Percentiles rank a stretch among this genome's conserved stretches.
These are phyloP conservation scores for Ochropleura leucogaster DNA, from an alignment of 2,888 invertebrate genomes.

Conservation along the genomic window DNA sequence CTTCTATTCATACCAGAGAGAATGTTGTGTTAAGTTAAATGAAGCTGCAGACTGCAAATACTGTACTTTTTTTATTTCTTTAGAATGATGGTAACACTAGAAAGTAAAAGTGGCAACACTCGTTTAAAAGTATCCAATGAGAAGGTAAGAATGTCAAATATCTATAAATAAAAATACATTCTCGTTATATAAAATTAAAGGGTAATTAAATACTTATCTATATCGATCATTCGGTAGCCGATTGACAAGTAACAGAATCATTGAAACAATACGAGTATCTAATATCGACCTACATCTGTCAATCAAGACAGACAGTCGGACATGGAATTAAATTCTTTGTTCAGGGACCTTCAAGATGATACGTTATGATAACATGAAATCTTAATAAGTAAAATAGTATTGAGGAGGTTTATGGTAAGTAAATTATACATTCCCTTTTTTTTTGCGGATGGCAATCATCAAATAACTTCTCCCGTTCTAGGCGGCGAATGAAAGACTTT, in stretches of 20 bases:
- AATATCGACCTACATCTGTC: conserved; percentile 78
- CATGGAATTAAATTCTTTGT: conserved; percentile 67
- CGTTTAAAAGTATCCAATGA: neutral
- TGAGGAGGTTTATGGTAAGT: neutral
- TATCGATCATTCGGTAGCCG: conserved; percentile 64
- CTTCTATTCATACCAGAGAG: neutral
- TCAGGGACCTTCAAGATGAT: conserved; percentile 76
- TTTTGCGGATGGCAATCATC: no score
- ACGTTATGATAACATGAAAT: conserved; percentile 69
- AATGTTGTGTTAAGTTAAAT: neutral
- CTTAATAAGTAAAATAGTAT: neutral
- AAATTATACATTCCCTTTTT: no score
- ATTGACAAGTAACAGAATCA: conserved; percentile 69
- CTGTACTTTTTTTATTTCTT: neutral
- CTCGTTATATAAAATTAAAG: conserved; percentile 15
- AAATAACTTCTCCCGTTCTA: no score
- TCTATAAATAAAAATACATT: conserved; percentile 1
- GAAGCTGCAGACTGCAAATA: neutral
- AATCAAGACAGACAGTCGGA: conserved; percentile 70
- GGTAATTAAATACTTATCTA: conserved; percentile 52
- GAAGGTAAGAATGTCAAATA: conserved; percentile 1
- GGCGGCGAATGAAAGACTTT: no score
- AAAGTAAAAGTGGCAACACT: conserved; percentile 17
- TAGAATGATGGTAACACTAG: neutral
- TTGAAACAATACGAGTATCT: conserved; percentile 74